Base-by-base conservation (phyloP, 2,888 invertebrate species). In the Heliconius ethilla region DNA sequence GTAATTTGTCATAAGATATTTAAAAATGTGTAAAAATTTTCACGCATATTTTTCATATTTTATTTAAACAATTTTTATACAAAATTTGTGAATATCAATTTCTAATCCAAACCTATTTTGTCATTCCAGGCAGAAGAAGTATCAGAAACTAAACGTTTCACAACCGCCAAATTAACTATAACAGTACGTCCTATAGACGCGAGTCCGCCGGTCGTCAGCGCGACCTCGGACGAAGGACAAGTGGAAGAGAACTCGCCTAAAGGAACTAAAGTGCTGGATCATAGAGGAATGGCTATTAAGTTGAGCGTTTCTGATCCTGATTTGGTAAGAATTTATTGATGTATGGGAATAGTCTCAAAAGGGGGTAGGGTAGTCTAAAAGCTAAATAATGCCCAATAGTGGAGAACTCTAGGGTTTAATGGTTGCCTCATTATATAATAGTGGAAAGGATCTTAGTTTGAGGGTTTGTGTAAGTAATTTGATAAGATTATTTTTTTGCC, bases 111-210 rank as follows among this genome's bases (percentile, higher is more conserved):
- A 51, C 0, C 51, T 22, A 33, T 40, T 10, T 70, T 22, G 22
- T 2, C 74, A 9, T 86, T 86, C 15, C 89, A 97, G 96, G 98
- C 98, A 0, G 97, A 97, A 89, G 98, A 98, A 92, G 95, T 96
- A 73, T 96, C 97, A 3, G 97, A 97, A 90, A 96, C 96, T 0
- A 96, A 96, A 84, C 94, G 98, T 65, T 98, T 96, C 79, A 97
- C 98, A 0, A 97, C 97, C 37, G 98, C 98, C 0, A 98, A 97
- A 88, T 90, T 98, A 75, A 95, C 96, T 5, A 96, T 98, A 78
- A 96, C 96, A 62, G 97, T 98, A 0, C 96, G 97, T 81, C 97
- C 98, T 0, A 97, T 98, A 0, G 98, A 98, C 89, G 96, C 97
- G 25, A 97, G 97, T 90, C 98, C 98, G 0, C 98, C 98, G 0